Conservation (phyloP, 2,113 vertebrate species). For the Lucifuga dentata region DNA sequence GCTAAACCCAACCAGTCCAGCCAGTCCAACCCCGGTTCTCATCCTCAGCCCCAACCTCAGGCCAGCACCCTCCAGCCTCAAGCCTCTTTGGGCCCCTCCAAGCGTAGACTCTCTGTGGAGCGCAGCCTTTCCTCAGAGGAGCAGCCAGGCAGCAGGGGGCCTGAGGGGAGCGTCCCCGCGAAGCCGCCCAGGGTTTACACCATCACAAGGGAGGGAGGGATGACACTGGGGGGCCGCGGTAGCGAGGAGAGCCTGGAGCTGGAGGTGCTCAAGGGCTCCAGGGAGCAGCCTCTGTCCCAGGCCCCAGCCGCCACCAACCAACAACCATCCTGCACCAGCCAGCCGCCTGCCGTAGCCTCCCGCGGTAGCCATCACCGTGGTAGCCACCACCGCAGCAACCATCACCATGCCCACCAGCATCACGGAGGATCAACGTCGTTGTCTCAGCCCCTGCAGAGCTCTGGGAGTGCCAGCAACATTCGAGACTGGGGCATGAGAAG, state of each 20-base stretch:
- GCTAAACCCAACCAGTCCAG: conserved; percentile 58
- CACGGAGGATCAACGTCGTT: conserved; percentile 38
- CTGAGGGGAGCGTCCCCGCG: conserved; percentile 69
- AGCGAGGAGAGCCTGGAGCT: conserved; percentile 88
- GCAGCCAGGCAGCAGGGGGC: conserved; percentile 40
- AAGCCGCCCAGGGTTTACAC: conserved; percentile 90
- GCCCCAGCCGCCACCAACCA: conserved; percentile 7
- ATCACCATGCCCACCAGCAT: conserved; percentile 71
- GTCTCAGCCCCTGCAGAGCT: conserved; percentile 84
- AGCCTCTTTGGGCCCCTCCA: conserved; percentile 73
- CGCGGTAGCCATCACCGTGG: conserved; percentile 68
- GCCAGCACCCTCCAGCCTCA: conserved; percentile 38
- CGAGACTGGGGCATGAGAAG: conserved; percentile 84
- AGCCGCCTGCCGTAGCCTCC: conserved; percentile 36
- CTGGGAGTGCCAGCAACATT: conserved; percentile 82
- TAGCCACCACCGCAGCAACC: conserved; percentile 83
- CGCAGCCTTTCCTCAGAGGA: conserved; percentile 88
- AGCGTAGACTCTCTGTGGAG: conserved; percentile 88
- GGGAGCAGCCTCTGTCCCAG: conserved; percentile 63
- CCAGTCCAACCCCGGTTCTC: conserved; percentile 30
- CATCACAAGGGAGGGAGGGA: conserved; percentile 89
- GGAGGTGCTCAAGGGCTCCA: conserved; percentile 87
- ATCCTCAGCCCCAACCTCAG: conserved; percentile 47
- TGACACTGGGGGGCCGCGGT: conserved; percentile 84
- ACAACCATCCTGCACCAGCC: conserved; percentile 50